A percentile compares a stretch with the other conserved stretches of the same genome.
phyloP scores from a whole-genome alignment of 2,113 vertebrate species.

The Lonchura striata region DNA sequence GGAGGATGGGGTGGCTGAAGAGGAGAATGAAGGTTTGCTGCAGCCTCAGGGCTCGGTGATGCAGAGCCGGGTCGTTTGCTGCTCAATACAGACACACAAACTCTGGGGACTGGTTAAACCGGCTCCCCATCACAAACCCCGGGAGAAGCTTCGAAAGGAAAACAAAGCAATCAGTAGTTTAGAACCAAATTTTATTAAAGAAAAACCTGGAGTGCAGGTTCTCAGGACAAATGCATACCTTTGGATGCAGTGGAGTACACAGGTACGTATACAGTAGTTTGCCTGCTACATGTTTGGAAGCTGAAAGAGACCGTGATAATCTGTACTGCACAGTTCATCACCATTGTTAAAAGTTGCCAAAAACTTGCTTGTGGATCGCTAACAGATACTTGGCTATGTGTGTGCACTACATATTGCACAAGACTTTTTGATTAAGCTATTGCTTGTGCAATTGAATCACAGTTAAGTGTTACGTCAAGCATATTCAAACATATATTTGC shows the following conservation, averaged over 20 bases:
- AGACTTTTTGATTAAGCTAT: slow-evolving; percentile 44
- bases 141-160: neutral
- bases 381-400: slow-evolving; percentile 72
- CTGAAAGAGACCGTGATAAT: slow-evolving; percentile 25
- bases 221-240: slow-evolving; percentile 71
- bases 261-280: slow-evolving; percentile 69
- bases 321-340: slow-evolving; percentile 70
- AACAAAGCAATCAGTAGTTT: neutral
- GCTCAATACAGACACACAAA: neutral
- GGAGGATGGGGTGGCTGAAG: neutral
- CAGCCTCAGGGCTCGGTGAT: neutral
- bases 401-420: slow-evolving; percentile 78
- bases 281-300: slow-evolving; percentile 63
- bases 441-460: slow-evolving; percentile 60
- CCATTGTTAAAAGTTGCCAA: slow-evolving; percentile 56
- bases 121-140: neutral
- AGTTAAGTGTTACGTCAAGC: slow-evolving; percentile 68
- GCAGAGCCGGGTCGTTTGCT: neutral
- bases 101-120: neutral
- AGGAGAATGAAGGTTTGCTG: neutral
- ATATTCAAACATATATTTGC: slow-evolving; percentile 71
- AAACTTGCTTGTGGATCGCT: slow-evolving; percentile 48
- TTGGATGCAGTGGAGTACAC: slow-evolving; percentile 71
- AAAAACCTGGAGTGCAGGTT: slow-evolving; percentile 68
- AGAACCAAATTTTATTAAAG: slow-evolving; percentile 69